phyloP scores from a whole-genome alignment of 2,113 vertebrate genomes.

The Halichoerus grypus region DNA sequence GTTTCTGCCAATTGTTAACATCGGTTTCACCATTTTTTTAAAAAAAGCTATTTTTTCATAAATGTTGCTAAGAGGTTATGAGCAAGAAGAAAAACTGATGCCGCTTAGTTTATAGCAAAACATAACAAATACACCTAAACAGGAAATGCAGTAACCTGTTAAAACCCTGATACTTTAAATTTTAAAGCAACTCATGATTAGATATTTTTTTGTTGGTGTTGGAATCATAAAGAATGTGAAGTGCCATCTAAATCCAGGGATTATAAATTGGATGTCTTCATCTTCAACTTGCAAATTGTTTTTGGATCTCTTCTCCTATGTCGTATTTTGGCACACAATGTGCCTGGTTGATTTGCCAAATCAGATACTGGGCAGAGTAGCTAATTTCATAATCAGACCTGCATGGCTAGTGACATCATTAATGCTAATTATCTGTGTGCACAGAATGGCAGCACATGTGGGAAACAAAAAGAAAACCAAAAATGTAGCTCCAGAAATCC shows the following conservation, averaged over 20 bases:
- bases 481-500: not conserved
- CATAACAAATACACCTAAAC: constrained; percentile 31
- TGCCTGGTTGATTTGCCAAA: constrained; percentile 24
- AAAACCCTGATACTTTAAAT: constrained; percentile 53
- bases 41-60: constrained; percentile 63
- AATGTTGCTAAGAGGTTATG: constrained; percentile 46
- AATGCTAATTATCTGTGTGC: not conserved
- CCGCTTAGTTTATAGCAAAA: constrained; percentile 76
- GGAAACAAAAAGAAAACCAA: not conserved
- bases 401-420: not conserved
- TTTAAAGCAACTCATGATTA: constrained; percentile 28
- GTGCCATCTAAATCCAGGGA: not conserved
- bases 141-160: constrained; percentile 71
- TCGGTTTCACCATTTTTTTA: constrained; percentile 75
- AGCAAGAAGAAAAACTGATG: constrained; percentile 62
- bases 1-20: constrained; percentile 78
- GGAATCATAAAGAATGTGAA: constrained; percentile 27
- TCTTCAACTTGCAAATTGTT: constrained; percentile 63
- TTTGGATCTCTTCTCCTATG: constrained; percentile 22
- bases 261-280: constrained; percentile 55
- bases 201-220: not conserved
- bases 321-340: not conserved
- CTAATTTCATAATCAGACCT: constrained; percentile 48
- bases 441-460: not conserved
- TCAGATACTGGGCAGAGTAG: constrained; percentile 27